phyloP scores from a whole-genome alignment of 2,113 vertebrate genomes.

The Thamnophis sirtalis region DNA sequence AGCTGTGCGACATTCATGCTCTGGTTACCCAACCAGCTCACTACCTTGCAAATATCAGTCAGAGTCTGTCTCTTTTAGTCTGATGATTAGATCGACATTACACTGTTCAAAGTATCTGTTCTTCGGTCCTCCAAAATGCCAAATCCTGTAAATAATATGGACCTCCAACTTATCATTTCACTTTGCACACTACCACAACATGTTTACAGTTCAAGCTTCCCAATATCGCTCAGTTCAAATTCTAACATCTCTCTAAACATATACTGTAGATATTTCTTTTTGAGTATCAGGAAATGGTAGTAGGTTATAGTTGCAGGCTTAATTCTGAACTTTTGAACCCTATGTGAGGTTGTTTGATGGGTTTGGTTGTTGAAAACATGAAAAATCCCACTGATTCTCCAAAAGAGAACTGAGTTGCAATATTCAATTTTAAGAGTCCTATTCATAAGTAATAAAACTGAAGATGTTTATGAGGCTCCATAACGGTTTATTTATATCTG shows the following conservation, averaged over 20 bases:
- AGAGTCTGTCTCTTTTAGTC: background rate
- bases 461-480: background rate
- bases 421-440: background rate
- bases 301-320: constrained; percentile 44
- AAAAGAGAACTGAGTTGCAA: background rate
- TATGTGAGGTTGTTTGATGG: constrained; percentile 2
- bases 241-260: constrained; percentile 26
- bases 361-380: background rate
- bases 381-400: background rate
- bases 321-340: constrained; percentile 18
- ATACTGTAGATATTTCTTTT: constrained; percentile 1
- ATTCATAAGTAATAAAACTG: background rate
- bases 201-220: constrained; percentile 42
- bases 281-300: constrained; percentile 12
- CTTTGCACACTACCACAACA: constrained; percentile 50
- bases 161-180: constrained; percentile 49
- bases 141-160: constrained; percentile 61
- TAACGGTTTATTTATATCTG: background rate
- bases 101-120: constrained; percentile 44
- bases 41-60: background rate
- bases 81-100: constrained; percentile 53
- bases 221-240: constrained; percentile 39
- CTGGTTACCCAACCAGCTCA: background rate
- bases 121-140: constrained; percentile 69
- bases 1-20: background rate